A percentile compares a stretch with the other conserved stretches of the same genome.
phyloP scores from a whole-genome alignment of 2,797 vertebrate species.

The Poecile montanus region DNA sequence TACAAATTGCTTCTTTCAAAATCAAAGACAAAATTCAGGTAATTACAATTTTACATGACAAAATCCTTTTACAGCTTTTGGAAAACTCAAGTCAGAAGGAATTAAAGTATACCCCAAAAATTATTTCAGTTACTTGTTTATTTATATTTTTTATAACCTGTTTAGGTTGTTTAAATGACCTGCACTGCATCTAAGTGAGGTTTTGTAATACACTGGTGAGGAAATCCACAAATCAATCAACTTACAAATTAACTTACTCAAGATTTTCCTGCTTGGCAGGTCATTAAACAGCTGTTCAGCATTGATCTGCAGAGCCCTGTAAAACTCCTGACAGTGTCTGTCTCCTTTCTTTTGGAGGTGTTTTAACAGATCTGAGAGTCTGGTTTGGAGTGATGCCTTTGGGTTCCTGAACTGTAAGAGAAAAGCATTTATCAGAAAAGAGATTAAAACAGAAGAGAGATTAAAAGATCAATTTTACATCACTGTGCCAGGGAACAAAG shows the following conservation, averaged over 20 bases:
- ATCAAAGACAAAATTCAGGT: neutral
- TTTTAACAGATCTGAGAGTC: slow-evolving; percentile 86
- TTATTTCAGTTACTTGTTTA: neutral
- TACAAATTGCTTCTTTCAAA: neutral
- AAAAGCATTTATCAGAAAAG: slow-evolving; percentile 4
- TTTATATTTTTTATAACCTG: neutral
- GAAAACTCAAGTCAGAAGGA: neutral
- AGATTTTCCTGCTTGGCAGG: slow-evolving; percentile 86
- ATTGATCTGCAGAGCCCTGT: slow-evolving; percentile 92
- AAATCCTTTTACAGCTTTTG: neutral
- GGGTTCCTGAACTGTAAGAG: slow-evolving; percentile 89
- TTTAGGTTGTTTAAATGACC: neutral
- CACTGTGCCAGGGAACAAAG: neutral
- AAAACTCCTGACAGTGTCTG: slow-evolving; percentile 93
- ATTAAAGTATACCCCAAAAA: neutral
- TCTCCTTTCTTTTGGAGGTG: slow-evolving; percentile 89
- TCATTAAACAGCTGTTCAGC: slow-evolving; percentile 88
- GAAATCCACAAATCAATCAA: neutral
- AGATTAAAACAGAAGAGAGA: neutral
- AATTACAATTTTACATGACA: neutral
- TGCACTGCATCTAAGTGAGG: neutral
- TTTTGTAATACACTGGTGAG: neutral
- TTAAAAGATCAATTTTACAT: neutral
- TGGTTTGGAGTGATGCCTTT: slow-evolving; percentile 83
- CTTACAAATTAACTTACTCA: slow-evolving; percentile 79